A percentile compares a stretch with the other conserved stretches of the same genome.
Evolutionary conservation across 2,797 vertebrate species (phyloP).

Genomic region (Macroramphosus scolopax): DNA sequence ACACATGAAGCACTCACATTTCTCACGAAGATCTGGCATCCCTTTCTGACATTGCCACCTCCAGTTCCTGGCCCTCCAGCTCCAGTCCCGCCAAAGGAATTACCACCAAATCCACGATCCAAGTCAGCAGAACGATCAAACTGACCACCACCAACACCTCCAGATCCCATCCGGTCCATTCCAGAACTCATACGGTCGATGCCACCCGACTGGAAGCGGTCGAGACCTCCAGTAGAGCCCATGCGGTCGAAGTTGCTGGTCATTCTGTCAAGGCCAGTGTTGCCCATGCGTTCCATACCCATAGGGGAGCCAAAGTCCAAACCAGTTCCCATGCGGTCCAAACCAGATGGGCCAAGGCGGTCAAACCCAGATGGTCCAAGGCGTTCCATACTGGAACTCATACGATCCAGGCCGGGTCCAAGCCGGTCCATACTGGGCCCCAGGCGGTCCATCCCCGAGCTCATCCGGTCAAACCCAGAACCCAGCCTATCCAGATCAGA

Average conservation of each 20-base stretch:
- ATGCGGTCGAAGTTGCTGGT: conserved; percentile 79
- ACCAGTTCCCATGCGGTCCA: conserved; percentile 87
- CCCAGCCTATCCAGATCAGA: conserved; percentile 85
- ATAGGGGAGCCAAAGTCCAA: conserved; percentile 88
- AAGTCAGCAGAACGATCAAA: conserved; percentile 92
- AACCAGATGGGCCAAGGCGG: conserved; percentile 81
- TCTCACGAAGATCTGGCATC: conserved; percentile 98
- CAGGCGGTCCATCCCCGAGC: conserved; percentile 85
- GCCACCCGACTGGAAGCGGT: conserved; percentile 72
- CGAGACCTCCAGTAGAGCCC: conserved; percentile 67
- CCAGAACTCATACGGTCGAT: conserved; percentile 78
- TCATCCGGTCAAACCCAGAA: conserved; percentile 86
- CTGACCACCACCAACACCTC: conserved; percentile 79
- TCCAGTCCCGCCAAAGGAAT: conserved; percentile 84
- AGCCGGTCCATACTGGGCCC: conserved; percentile 86
- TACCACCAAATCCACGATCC: conserved; percentile 91
- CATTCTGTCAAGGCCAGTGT: conserved; percentile 87
- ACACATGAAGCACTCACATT: conserved; percentile 81
- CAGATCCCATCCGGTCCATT: conserved; percentile 78
- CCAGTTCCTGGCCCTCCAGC: conserved; percentile 84
- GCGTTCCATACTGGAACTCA: conserved; percentile 86
- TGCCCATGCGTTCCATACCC: conserved; percentile 89
- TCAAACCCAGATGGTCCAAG: conserved; percentile 87
- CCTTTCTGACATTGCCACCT: conserved; percentile 84
- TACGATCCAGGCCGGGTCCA: conserved; percentile 85